Evolutionary conservation across 2,888 invertebrate species (phyloP).

Genomic region (Sisyra nigra): DNA sequence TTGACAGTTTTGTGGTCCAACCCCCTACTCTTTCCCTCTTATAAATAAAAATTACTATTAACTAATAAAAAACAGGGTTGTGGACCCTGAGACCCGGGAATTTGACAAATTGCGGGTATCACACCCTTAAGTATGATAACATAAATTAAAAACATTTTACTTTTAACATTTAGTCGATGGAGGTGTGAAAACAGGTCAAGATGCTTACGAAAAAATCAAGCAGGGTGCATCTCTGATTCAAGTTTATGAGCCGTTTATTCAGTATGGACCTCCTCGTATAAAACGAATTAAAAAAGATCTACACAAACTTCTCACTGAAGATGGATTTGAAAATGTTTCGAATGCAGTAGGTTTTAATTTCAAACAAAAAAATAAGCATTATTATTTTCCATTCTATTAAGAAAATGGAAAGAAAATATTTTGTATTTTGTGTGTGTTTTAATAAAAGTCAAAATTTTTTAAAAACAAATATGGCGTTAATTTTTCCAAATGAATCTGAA

Average conservation of each 20-base stretch:
- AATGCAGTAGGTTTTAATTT: conserved; percentile 55
- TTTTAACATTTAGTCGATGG: conserved; percentile 61
- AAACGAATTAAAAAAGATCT: conserved; percentile 69
- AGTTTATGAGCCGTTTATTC: conserved; percentile 76
- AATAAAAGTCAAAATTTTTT: too few species aligned
- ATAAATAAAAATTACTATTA: too few species aligned
- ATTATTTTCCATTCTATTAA: conserved; percentile 3
- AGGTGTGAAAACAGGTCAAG: conserved; percentile 72
- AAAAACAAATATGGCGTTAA: too few species aligned
- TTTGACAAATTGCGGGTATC: neutral
- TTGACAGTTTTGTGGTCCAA: too few species aligned
- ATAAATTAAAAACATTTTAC: too few species aligned
- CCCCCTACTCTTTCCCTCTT: too few species aligned
- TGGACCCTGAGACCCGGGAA: too few species aligned
- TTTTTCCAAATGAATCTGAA: too few species aligned
- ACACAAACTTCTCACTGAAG: conserved; percentile 42
- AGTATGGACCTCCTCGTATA: conserved; percentile 72
- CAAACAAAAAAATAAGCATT: conserved; percentile 8
- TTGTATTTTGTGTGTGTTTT: neutral
- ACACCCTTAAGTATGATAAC: neutral
- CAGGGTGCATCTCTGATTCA: conserved; percentile 89
- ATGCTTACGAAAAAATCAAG: conserved; percentile 88
- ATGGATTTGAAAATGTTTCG: conserved; percentile 50
- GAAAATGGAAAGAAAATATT: neutral
- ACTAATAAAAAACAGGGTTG: too few species aligned